A percentile compares a stretch with the other conserved stretches of the same genome.
phyloP scores from a whole-genome alignment of 2,888 invertebrate species.

The Tillus elongatus region DNA sequence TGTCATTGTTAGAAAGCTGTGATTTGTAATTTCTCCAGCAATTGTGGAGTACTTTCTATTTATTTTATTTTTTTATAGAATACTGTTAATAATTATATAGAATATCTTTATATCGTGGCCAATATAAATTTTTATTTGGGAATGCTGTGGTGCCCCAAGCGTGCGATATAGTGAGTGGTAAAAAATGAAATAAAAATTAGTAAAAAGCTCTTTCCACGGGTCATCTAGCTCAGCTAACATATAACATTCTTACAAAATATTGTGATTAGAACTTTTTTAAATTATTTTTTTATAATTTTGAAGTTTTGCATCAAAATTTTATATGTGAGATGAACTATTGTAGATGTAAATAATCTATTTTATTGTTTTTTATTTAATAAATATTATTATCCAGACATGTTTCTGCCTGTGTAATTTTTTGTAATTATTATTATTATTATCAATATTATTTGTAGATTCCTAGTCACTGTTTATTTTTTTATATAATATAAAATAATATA shows the following conservation, averaged over 20 bases:
- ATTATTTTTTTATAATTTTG: conserved; percentile 19
- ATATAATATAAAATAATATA: conserved; percentile 13
- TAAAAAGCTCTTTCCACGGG: conserved; percentile 24
- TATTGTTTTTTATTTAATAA: conserved; percentile 21
- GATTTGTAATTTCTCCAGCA: no score
- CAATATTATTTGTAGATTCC: conserved; percentile 29
- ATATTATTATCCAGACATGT: not conserved
- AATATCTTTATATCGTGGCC: no score
- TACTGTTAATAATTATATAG: no score
- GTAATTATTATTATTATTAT: not conserved
- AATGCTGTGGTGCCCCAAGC: conserved; percentile 14
- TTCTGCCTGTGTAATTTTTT: not conserved
- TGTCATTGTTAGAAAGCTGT: no score
- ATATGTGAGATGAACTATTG: conserved; percentile 16
- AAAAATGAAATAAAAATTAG: conserved; percentile 16
- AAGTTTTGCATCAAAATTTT: conserved; percentile 24
- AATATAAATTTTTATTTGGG: no score
- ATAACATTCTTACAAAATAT: conserved; percentile 25
- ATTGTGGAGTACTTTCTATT: no score
- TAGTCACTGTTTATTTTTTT: conserved; percentile 27
- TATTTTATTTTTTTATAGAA: no score
- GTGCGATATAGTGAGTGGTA: not conserved
- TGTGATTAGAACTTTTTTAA: conserved; percentile 28
- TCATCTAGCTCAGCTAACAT: conserved; percentile 23
- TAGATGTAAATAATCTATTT: conserved; percentile 20